Percentiles rank a stretch among this genome's conserved stretches.
Conservation (phyloP, 1,140 invertebrate species). For the Hestina assimilis region DNA sequence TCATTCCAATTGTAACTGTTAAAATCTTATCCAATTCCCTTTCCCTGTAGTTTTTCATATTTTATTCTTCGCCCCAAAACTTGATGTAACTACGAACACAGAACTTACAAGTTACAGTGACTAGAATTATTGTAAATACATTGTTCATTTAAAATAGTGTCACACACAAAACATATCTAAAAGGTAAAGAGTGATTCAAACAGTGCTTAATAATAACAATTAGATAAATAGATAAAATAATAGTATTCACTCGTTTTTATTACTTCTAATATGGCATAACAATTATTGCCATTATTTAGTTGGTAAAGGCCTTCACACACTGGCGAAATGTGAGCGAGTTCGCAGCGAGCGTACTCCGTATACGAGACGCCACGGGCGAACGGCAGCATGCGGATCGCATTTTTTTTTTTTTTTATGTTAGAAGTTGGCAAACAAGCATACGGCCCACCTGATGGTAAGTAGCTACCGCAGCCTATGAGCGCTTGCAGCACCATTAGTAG, state of each 20-base stretch:
- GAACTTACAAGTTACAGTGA: slow-evolving; percentile 16
- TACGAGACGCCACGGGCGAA: too few relatives aligned
- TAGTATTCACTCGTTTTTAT: background rate
- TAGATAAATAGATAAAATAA: background rate
- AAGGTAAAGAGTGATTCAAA: slow-evolving; percentile 33
- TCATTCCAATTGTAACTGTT: background rate
- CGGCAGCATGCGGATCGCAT: too few relatives aligned
- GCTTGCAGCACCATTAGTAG: too few relatives aligned
- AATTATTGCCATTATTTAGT: too few relatives aligned
- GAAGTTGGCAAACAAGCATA: too few relatives aligned
- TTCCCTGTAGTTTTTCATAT: slow-evolving; percentile 22
- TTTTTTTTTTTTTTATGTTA: too few relatives aligned
- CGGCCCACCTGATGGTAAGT: too few relatives aligned
- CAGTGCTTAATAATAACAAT: slow-evolving; percentile 22
- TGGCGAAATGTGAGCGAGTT: too few relatives aligned
- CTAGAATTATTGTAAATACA: slow-evolving; percentile 28
- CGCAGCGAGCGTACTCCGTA: too few relatives aligned
- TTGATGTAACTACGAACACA: background rate
- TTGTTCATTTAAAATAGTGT: slow-evolving; percentile 19
- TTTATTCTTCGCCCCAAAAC: slow-evolving; percentile 9
- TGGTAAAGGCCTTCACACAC: too few relatives aligned
- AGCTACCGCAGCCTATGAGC: too few relatives aligned
- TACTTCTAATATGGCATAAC: too few relatives aligned
- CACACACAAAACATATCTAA: slow-evolving; percentile 34
- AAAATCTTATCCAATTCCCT: slow-evolving; percentile 17